Percentiles rank a stretch among this genome's conserved stretches.
phyloP scores from a whole-genome alignment of 2,888 invertebrate species.

The Nudaria mundana region DNA sequence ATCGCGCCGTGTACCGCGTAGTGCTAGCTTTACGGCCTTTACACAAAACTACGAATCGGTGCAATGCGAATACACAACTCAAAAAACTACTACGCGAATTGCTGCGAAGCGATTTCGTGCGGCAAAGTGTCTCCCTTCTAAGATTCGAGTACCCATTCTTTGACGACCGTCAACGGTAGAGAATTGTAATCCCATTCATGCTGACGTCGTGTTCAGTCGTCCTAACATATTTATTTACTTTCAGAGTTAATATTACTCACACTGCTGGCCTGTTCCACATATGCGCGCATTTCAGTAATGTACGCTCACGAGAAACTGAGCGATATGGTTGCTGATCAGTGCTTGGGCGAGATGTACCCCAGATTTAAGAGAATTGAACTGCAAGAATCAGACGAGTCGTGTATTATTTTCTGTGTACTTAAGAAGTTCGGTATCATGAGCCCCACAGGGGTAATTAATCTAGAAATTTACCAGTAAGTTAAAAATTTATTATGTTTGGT shows the following conservation, averaged over 20 bases:
- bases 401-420: conserved; percentile 70
- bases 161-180: no score
- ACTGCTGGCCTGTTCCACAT: conserved; percentile 29
- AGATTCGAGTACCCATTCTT: no score
- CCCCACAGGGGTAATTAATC: conserved; percentile 54
- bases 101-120: no score
- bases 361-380: conserved; percentile 51
- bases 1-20: no score
- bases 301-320: conserved; percentile 68
- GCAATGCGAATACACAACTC: no score
- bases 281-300: conserved; percentile 66
- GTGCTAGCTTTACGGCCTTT: no score
- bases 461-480: conserved; percentile 61
- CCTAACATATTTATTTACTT: conserved; percentile 2
- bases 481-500: not conserved
- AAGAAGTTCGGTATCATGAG: conserved; percentile 71
- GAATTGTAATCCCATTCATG: no score
- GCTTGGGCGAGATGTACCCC: conserved; percentile 67
- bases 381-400: conserved; percentile 67
- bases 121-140: no score
- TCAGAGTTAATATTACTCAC: conserved; percentile 31
- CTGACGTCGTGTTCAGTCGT: not conserved
- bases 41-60: no score
- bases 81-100: no score
- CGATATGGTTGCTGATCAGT: conserved; percentile 59